Conservation (phyloP, 2,888 invertebrate genomes). For the Gymnocheta viridis region DNA sequence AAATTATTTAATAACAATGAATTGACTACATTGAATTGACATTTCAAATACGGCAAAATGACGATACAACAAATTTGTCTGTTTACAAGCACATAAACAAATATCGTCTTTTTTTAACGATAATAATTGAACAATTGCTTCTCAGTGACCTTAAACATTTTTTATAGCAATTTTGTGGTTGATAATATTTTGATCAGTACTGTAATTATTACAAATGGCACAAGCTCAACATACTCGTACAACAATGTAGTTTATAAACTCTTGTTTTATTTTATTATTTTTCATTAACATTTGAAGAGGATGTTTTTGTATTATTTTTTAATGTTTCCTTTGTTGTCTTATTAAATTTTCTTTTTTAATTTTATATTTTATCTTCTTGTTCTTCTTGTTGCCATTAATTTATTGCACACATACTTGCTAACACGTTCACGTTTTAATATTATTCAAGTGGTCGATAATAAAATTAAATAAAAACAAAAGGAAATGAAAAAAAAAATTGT, state of each 20-base stretch:
- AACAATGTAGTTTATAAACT: slow-evolving; percentile 4
- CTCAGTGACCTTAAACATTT: too few relatives aligned
- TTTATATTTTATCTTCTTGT: too few relatives aligned
- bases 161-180: too few relatives aligned
- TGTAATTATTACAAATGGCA: not conserved
- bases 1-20: too few relatives aligned
- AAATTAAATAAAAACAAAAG: slow-evolving; percentile 38
- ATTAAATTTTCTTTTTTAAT: slow-evolving; percentile 29
- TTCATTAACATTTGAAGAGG: slow-evolving; percentile 19
- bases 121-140: too few relatives aligned
- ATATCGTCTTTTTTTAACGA: too few relatives aligned
- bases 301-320: slow-evolving; percentile 10
- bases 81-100: too few relatives aligned
- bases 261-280: slow-evolving; percentile 14
- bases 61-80: too few relatives aligned
- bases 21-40: too few relatives aligned
- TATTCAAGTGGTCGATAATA: slow-evolving; percentile 47
- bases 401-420: slow-evolving; percentile 10
- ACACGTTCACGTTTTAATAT: slow-evolving; percentile 9
- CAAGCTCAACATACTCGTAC: too few relatives aligned
- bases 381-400: not conserved
- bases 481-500: not conserved
- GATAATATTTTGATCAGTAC: not conserved
- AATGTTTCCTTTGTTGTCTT: slow-evolving; percentile 31
- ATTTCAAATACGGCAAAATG: too few relatives aligned